Evolutionary conservation across 1,140 invertebrate species (phyloP).

Genomic region (Anadara kagoshimensis): DNA sequence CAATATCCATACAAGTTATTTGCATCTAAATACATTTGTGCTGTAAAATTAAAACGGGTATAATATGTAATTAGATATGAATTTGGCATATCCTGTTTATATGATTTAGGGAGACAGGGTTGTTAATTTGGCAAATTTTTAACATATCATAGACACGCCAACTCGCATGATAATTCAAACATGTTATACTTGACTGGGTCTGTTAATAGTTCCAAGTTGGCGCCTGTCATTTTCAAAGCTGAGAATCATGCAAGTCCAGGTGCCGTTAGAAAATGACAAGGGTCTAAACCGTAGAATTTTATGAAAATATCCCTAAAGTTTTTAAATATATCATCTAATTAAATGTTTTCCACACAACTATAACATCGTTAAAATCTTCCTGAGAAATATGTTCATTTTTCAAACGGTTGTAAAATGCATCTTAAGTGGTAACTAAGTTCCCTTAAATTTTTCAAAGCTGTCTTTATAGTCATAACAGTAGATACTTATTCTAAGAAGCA

Average conservation of each 20-base stretch:
- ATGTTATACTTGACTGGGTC: background rate
- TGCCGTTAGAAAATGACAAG: slow-evolving; percentile 52
- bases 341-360: slow-evolving; percentile 56
- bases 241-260: slow-evolving; percentile 54
- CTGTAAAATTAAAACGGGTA: too few relatives aligned
- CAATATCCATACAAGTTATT: slow-evolving; percentile 19
- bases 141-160: slow-evolving; percentile 19
- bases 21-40: slow-evolving; percentile 20
- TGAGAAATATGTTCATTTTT: slow-evolving; percentile 16
- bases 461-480: background rate
- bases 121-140: slow-evolving; percentile 11
- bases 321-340: slow-evolving; percentile 74
- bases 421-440: background rate
- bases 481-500: background rate
- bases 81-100: background rate
- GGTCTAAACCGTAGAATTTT: slow-evolving; percentile 52
- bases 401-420: background rate
- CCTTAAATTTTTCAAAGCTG: background rate
- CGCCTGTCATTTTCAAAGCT: background rate
- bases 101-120: background rate
- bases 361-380: slow-evolving; percentile 53
- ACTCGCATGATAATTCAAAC: slow-evolving; percentile 8
- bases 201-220: background rate
- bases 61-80: too few relatives aligned
- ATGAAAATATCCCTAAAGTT: slow-evolving; percentile 62